Base-by-base conservation (phyloP, 1,140 invertebrate species). In the Pogonomyrmex barbatus region DNA sequence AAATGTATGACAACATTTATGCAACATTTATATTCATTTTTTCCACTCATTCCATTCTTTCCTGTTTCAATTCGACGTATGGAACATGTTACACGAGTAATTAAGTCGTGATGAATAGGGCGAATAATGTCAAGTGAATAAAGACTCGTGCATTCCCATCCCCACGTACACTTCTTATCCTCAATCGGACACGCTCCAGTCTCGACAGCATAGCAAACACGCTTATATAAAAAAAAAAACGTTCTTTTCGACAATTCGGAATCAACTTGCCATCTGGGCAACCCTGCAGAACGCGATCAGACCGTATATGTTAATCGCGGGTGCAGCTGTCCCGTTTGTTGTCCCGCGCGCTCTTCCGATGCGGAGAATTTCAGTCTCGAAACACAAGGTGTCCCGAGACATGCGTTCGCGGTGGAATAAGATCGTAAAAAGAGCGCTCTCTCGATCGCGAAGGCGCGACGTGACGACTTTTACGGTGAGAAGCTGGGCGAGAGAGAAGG, bases 1-100 rank as follows among this genome's bases (percentile, higher is more conserved):
- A 39, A 39, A 62, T 63, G 60, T 36, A 17, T 60, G 36, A 65
- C 39, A n/a, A n/a, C n/a, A n/a, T n/a, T n/a, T n/a, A 5, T 33
- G 10, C 50, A 5, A 68, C 14, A 47, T 47, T 93, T 91, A 92
- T 76, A 77, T 78, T 71, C 47, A 75, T 2, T n/a, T 65, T 65
- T 10, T 14, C n/a, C n/a, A n/a, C n/a, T n/a, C n/a, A n/a, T 24
- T 24, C 33, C 5, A 56, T 75, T 56, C 5, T 75, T 56, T 9
- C 14, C 8, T 60, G 10, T 58, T 60, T 58, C 8, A 39, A 52
- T 1, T 70, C 67, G 5, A 24, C 45, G 12, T 56, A 17, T 10
- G 14, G 2, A 39, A 39, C n/a, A 30, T 3, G 24, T 4, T 33
- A 45, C 5, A 30, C 58, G 33, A 65, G 33, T 50, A 78, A 33